These are phyloP conservation scores for Pithecia hirsuta DNA, from an alignment of 2,797 vertebrate species.

Conservation along the genomic window DNA sequence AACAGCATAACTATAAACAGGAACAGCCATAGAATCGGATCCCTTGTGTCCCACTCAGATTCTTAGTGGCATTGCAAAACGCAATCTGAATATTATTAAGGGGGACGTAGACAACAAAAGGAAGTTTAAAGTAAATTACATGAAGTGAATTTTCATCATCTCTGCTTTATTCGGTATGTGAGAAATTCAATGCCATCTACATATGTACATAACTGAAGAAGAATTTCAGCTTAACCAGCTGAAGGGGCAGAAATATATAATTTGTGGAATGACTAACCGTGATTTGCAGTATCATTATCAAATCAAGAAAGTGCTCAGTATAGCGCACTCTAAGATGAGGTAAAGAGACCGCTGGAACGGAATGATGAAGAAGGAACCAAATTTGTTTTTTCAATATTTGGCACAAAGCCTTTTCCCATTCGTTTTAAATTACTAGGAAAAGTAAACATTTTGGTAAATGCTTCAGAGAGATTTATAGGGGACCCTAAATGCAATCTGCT, in stretches of 20 bases:
- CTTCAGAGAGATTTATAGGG: slow-evolving; percentile 83
- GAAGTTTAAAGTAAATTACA: slow-evolving; percentile 50
- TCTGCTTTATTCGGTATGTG: slow-evolving; percentile 27
- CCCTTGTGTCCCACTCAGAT: slow-evolving; percentile 6
- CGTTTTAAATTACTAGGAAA: slow-evolving; percentile 83
- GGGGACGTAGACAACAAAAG: slow-evolving; percentile 53
- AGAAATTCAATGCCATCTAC: slow-evolving; percentile 46
- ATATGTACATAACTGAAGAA: not conserved
- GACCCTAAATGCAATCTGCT: slow-evolving; percentile 79
- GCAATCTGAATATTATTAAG: slow-evolving; percentile 61
- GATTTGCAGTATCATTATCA: not conserved
- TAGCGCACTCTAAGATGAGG: not conserved
- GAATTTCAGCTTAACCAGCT: slow-evolving; percentile 23
- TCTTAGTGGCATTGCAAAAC: slow-evolving; percentile 58
- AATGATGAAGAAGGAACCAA: slow-evolving; percentile 16
- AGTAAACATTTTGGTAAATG: slow-evolving; percentile 84
- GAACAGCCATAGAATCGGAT: not conserved
- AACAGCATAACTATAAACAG: slow-evolving; percentile 41
- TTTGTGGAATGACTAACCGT: not conserved
- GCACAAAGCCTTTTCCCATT: slow-evolving; percentile 69
- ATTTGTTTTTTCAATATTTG: slow-evolving; percentile 49
- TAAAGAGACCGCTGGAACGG: not conserved
- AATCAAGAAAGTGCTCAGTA: not conserved
- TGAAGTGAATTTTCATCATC: slow-evolving; percentile 32
- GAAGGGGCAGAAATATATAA: slow-evolving; percentile 1